These are phyloP conservation scores for Eupithecia subfuscata DNA, from an alignment of 2,888 invertebrate genomes.

Conservation along the genomic window DNA sequence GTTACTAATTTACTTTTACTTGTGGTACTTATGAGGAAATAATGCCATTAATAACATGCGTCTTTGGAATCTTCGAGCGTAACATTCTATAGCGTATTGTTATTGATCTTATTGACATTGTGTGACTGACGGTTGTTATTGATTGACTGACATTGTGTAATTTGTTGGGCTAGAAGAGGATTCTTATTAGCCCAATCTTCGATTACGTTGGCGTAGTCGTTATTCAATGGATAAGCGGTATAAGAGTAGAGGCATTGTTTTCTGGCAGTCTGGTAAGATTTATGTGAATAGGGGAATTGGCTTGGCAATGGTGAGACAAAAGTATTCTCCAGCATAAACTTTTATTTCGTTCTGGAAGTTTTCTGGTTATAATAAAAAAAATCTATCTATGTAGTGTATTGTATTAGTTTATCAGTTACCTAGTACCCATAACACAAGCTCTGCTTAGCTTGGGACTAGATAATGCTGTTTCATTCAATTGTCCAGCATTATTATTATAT, in stretches of 20 bases:
- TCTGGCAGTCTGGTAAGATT: slow-evolving; percentile 1
- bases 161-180: slow-evolving; percentile 12
- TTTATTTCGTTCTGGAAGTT: too few species aligned
- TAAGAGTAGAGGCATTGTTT: slow-evolving; percentile 3
- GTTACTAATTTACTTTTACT: too few species aligned
- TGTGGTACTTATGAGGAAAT: background rate
- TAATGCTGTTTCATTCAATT: too few species aligned
- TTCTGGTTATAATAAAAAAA: too few species aligned
- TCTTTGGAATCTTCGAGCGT: background rate
- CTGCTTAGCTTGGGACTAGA: too few species aligned
- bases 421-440: too few species aligned
- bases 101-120: background rate
- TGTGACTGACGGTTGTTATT: slow-evolving; percentile 22
- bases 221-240: background rate
- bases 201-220: slow-evolving; percentile 8
- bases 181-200: slow-evolving; percentile 11
- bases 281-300: background rate
- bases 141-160: slow-evolving; percentile 28
- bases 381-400: too few species aligned
- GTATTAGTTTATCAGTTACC: too few species aligned
- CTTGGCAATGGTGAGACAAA: background rate
- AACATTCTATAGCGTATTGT: background rate
- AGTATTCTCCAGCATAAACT: background rate
- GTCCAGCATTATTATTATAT: too few species aligned
- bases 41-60: background rate